Conservation (phyloP, 1,140 invertebrate species). For the Danaus plexippus region DNA sequence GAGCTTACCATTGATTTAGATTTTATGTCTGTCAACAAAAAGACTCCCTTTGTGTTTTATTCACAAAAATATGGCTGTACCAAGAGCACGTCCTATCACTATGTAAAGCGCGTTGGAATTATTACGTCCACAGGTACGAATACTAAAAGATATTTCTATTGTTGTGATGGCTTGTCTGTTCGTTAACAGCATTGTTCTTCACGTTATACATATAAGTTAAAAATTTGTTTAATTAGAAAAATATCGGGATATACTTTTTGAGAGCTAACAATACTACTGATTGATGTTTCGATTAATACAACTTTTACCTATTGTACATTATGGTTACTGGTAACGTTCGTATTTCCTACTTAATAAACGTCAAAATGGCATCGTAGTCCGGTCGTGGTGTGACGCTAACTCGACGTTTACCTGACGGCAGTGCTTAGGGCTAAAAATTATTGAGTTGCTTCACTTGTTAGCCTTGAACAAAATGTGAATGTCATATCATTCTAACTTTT, state of each 20-base stretch:
- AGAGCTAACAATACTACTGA: too few species aligned
- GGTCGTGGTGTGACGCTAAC: constrained; percentile 44
- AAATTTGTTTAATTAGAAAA: too few species aligned
- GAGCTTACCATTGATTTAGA: constrained; percentile 66
- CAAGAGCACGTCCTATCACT: constrained; percentile 35
- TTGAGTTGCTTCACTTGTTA: constrained; percentile 31
- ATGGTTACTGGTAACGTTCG: constrained; percentile 14
- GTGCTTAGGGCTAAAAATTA: constrained; percentile 45
- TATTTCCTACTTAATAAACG: constrained; percentile 56
- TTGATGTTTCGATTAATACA: too few species aligned
- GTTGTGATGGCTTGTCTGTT: constrained; percentile 25
- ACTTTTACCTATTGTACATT: too few species aligned
- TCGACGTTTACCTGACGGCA: constrained; percentile 44
- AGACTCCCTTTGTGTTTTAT: constrained; percentile 56
- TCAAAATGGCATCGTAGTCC: constrained; percentile 28
- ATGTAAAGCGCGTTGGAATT: constrained; percentile 44
- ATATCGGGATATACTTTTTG: too few species aligned
- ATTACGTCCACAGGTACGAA: constrained; percentile 36
- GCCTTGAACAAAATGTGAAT: constrained; percentile 2
- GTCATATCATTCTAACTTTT: too few species aligned
- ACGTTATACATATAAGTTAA: too few species aligned
- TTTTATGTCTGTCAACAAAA: constrained; percentile 55
- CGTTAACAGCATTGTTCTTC: background rate
- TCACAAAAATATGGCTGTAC: constrained; percentile 50
- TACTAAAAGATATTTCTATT: constrained; percentile 54